Percentiles rank a stretch among this genome's conserved stretches.
phyloP scores from a whole-genome alignment of 2,888 invertebrate genomes.

The Cataglyphis altisquamis region DNA sequence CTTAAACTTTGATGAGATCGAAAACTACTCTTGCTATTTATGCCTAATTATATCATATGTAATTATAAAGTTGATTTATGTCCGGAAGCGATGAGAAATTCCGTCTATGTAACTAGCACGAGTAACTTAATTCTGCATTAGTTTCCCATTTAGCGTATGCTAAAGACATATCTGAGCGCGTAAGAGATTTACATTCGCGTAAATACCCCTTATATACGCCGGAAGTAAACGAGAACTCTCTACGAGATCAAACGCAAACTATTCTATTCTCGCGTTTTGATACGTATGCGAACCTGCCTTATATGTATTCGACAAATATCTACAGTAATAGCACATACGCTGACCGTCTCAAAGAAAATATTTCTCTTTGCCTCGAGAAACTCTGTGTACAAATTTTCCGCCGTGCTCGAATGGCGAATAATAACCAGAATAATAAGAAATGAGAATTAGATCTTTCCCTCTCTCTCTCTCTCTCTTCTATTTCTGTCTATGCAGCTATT shows the following conservation, averaged over 20 bases:
- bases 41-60: constrained; percentile 63
- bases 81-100: constrained; percentile 56
- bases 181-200: constrained; percentile 44
- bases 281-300: neutral
- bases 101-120: constrained; percentile 33
- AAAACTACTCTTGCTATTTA: constrained; percentile 61
- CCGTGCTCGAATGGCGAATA: constrained; percentile 14
- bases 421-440: constrained; percentile 29
- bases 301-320: constrained; percentile 44
- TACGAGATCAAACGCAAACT: constrained; percentile 40
- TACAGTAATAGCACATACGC: constrained; percentile 4
- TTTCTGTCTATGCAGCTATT: constrained; percentile 2
- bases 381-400: constrained; percentile 49
- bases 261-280: constrained; percentile 52
- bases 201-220: constrained; percentile 30
- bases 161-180: constrained; percentile 36
- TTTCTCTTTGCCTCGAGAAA: constrained; percentile 47
- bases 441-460: constrained; percentile 4
- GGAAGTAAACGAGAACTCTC: constrained; percentile 40
- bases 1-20: constrained; percentile 63
- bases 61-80: constrained; percentile 68
- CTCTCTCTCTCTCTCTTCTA: neutral
- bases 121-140: constrained; percentile 50
- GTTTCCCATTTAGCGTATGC: constrained; percentile 31
- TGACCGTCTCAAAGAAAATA: constrained; percentile 50